A percentile compares a stretch with the other conserved stretches of the same genome.
Conservation (phyloP, 2,113 vertebrate genomes). For the Deroptyus accipitrinus region DNA sequence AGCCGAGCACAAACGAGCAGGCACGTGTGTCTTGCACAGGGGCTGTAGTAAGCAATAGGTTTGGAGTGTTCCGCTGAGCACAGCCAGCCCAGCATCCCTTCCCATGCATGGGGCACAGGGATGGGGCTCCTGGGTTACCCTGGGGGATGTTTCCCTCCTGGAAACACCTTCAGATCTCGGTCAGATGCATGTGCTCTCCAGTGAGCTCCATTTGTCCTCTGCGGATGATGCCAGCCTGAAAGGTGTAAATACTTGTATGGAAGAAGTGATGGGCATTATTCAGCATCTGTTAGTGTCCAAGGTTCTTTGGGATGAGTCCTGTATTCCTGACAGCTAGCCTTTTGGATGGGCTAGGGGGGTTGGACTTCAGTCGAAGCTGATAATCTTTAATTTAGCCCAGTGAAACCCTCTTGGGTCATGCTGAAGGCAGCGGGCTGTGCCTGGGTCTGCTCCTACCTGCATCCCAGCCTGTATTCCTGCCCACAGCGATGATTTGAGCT, state of each 20-base stretch:
- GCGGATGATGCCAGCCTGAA: neutral
- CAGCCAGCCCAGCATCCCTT: neutral
- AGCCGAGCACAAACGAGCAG: neutral
- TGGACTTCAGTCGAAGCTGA: neutral
- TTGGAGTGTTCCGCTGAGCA: neutral
- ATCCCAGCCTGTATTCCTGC: neutral
- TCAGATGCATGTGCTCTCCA: neutral
- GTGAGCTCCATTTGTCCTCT: neutral
- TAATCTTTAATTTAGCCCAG: neutral
- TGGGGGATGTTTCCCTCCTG: neutral
- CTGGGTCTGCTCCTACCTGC: neutral
- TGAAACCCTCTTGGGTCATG: neutral
- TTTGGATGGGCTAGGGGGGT: neutral
- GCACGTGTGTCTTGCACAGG: fast-evolving
- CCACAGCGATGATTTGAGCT: neutral
- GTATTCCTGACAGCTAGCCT: neutral
- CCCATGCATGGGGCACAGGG: fast-evolving
- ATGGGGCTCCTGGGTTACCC: neutral
- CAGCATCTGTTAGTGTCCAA: neutral
- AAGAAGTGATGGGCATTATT: neutral
- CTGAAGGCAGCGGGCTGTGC: neutral
- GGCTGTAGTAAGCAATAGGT: neutral
- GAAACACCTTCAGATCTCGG: neutral
- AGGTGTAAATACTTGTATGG: neutral
- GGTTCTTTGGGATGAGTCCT: no score